A percentile compares a stretch with the other conserved stretches of the same genome.
Evolutionary conservation across 1,140 invertebrate species (phyloP).

Genomic region (Aphaenogaster rudis): DNA sequence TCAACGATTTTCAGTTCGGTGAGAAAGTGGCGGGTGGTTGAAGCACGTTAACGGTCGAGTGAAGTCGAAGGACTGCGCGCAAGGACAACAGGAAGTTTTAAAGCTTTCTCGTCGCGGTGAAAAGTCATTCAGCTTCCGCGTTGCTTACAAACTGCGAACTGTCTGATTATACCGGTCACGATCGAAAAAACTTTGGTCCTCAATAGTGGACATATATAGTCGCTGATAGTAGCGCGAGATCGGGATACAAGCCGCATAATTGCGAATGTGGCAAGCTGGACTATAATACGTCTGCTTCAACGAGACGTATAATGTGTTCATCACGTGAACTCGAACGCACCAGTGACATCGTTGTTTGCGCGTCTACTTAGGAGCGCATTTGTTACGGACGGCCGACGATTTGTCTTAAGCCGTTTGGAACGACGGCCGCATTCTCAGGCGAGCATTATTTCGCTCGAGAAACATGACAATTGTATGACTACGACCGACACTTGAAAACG

Average conservation of each 20-base stretch:
- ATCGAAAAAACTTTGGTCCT: not conserved
- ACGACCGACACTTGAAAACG: not conserved
- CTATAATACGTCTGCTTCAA: conserved; percentile 17
- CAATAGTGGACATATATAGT: not conserved
- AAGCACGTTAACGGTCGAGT: conserved; percentile 43
- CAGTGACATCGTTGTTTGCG: conserved; percentile 51
- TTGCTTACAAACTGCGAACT: not conserved
- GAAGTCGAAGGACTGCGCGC: not conserved
- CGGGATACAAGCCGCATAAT: conserved; percentile 48
- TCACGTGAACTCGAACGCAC: conserved; percentile 61
- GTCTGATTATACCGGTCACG: not conserved
- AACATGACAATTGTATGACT: not conserved
- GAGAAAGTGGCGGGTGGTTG: conserved; percentile 16
- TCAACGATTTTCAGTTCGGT: conserved; percentile 41
- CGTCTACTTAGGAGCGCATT: conserved; percentile 65
- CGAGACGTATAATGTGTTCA: conserved; percentile 49
- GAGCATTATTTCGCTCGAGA: conserved; percentile 53
- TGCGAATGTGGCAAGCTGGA: conserved; percentile 3
- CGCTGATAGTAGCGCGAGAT: not conserved
- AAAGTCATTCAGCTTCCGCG: not conserved
- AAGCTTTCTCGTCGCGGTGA: not conserved
- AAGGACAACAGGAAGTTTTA: not conserved
- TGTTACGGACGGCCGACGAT: conserved; percentile 67
- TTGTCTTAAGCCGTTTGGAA: conserved; percentile 65
- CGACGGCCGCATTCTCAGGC: conserved; percentile 40